Evolutionary conservation across 1,140 invertebrate genomes (phyloP).

Genomic region (Venustaconcha ellipsiformis): DNA sequence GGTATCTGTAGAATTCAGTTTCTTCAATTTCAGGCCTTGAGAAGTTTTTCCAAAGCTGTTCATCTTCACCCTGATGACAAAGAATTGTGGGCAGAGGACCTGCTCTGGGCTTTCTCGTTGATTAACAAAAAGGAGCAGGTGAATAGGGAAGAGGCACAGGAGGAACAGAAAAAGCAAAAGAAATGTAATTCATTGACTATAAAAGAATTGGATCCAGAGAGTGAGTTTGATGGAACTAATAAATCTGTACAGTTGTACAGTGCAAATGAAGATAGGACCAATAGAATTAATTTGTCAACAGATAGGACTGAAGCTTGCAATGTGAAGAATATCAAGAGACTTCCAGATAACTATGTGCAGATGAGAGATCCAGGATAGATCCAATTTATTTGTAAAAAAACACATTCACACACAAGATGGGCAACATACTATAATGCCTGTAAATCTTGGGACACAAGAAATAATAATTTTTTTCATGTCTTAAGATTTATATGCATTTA

Average conservation of each 20-base stretch:
- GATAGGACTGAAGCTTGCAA: background rate
- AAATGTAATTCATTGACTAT: slow-evolving; percentile 3
- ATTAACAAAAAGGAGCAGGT: slow-evolving; percentile 23
- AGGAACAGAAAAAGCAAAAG: slow-evolving; percentile 9
- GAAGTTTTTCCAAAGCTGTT: slow-evolving; percentile 65
- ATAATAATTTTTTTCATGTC: too few relatives aligned
- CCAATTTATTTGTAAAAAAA: too few relatives aligned
- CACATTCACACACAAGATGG: too few relatives aligned
- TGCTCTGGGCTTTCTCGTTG: slow-evolving; percentile 56
- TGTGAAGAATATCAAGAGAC: slow-evolving; percentile 1
- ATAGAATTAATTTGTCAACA: too few relatives aligned
- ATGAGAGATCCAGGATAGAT: slow-evolving; percentile 16
- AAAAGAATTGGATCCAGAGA: slow-evolving; percentile 18
- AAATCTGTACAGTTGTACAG: too few relatives aligned
- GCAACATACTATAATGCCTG: too few relatives aligned
- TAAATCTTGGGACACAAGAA: too few relatives aligned
- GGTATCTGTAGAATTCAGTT: background rate
- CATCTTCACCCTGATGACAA: slow-evolving; percentile 64
- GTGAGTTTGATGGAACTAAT: too few relatives aligned
- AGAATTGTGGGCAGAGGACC: slow-evolving; percentile 68
- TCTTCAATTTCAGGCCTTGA: slow-evolving; percentile 58
- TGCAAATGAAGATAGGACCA: too few relatives aligned
- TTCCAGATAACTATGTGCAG: slow-evolving; percentile 32
- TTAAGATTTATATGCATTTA: too few relatives aligned
- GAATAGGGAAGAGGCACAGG: slow-evolving; percentile 20